Percentiles rank a stretch among this genome's conserved stretches.
phyloP scores from a whole-genome alignment of 2,888 invertebrate genomes.

The Agrochola circellaris region DNA sequence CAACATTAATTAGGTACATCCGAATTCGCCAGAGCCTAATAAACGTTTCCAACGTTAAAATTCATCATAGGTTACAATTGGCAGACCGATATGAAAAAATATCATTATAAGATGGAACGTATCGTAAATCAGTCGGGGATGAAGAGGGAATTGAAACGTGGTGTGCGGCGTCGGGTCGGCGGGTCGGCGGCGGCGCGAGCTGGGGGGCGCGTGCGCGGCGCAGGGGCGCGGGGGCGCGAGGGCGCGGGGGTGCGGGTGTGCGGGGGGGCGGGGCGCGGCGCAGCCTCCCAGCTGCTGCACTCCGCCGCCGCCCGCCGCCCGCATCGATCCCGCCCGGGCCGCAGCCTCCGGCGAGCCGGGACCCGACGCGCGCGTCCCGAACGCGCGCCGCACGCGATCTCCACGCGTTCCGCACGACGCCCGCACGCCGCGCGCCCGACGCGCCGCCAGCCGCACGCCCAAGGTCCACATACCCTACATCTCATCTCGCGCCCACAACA shows the following conservation, averaged over 20 bases:
- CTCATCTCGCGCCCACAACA: slow-evolving; percentile 81
- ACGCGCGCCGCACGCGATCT: slow-evolving; percentile 79
- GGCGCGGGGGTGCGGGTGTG: slow-evolving; percentile 67
- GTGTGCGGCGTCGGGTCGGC: slow-evolving; percentile 70
- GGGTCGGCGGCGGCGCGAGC: slow-evolving; percentile 69
- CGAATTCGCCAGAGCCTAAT: slow-evolving; percentile 36
- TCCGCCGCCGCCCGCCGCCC: slow-evolving; percentile 90
- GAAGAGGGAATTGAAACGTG: slow-evolving; percentile 85
- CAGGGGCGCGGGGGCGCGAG: slow-evolving; percentile 59
- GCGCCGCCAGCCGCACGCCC: slow-evolving; percentile 74
- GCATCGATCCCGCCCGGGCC: slow-evolving; percentile 89
- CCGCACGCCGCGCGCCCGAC: slow-evolving; percentile 74
- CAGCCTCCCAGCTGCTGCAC: slow-evolving; percentile 87
- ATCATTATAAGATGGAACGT: slow-evolving; percentile 72
- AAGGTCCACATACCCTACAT: slow-evolving; percentile 80
- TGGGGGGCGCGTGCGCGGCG: slow-evolving; percentile 69
- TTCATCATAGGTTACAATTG: slow-evolving; percentile 51
- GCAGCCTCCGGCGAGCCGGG: slow-evolving; percentile 81
- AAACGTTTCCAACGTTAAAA: slow-evolving; percentile 49
- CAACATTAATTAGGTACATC: slow-evolving; percentile 26
- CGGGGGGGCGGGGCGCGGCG: slow-evolving; percentile 81
- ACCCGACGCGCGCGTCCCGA: slow-evolving; percentile 80
- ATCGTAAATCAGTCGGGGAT: slow-evolving; percentile 85
- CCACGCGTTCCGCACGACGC: slow-evolving; percentile 78
- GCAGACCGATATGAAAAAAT: slow-evolving; percentile 66